Evolutionary conservation across 2,888 invertebrate species (phyloP).

Genomic region (Xylophagus ater): DNA sequence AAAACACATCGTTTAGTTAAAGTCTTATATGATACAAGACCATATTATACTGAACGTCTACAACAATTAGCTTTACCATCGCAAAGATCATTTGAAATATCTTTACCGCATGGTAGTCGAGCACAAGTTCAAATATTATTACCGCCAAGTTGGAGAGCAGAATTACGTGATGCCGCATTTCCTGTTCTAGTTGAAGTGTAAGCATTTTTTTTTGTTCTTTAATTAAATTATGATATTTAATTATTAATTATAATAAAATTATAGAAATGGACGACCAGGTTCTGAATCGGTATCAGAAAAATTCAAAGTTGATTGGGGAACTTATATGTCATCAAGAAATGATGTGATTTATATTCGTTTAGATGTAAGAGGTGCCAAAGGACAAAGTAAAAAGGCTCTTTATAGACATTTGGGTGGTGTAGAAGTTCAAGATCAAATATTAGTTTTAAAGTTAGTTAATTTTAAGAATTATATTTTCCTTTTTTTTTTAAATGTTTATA

Average conservation of each 20-base stretch:
- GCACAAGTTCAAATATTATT: conserved; percentile 80
- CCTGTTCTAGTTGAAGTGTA: conserved; percentile 82
- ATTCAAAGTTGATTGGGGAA: conserved; percentile 82
- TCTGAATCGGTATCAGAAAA: conserved; percentile 82
- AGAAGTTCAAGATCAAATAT: conserved; percentile 86
- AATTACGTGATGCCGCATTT: conserved; percentile 74
- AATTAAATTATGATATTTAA: background rate
- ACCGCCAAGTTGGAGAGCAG: conserved; percentile 81
- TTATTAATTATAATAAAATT: conserved; percentile 6
- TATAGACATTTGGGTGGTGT: conserved; percentile 77
- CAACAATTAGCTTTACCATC: conserved; percentile 73
- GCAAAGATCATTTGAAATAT: conserved; percentile 72
- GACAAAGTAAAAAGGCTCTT: conserved; percentile 68
- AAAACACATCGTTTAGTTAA: conserved; percentile 64
- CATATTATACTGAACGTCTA: conserved; percentile 51
- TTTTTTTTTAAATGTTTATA: background rate
- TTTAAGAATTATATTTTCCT: background rate
- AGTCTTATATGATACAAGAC: conserved; percentile 65
- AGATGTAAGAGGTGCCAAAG: conserved; percentile 78
- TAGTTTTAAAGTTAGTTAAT: conserved; percentile 54
- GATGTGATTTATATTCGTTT: conserved; percentile 83
- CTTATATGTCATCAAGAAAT: conserved; percentile 82
- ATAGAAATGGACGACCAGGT: conserved; percentile 83
- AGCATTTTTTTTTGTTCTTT: conserved; percentile 30
- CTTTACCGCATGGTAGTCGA: conserved; percentile 70